A percentile compares a stretch with the other conserved stretches of the same genome.
Evolutionary conservation across 1,140 invertebrate genomes (phyloP).

Genomic region (Drosophila ironensis): DNA sequence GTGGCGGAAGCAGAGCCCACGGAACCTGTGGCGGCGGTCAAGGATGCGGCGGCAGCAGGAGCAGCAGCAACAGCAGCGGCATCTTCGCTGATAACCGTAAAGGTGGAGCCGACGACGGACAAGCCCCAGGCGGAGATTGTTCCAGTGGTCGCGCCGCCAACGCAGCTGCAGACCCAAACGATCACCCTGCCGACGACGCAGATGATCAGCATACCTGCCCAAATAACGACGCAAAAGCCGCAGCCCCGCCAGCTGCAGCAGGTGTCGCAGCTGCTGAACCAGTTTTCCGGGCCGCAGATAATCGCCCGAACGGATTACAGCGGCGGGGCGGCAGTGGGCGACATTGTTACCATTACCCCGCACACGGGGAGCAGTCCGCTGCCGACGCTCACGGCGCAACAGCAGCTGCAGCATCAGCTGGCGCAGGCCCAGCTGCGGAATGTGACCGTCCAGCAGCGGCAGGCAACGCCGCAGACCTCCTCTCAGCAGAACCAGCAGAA

Average conservation of each 20-base stretch:
- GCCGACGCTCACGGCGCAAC: constrained; percentile 58
- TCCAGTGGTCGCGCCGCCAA: not conserved
- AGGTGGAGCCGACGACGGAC: constrained; percentile 34
- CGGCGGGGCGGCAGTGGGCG: constrained; percentile 62
- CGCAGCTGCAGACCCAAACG: constrained; percentile 12
- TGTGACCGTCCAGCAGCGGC: constrained; percentile 71
- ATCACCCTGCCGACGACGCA: constrained; percentile 35
- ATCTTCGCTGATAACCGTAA: constrained; percentile 7
- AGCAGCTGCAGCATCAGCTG: constrained; percentile 67
- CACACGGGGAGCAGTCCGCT: constrained; percentile 60
- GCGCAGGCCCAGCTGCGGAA: constrained; percentile 73
- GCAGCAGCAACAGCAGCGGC: not conserved
- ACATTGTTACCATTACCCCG: constrained; percentile 72
- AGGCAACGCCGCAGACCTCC: constrained; percentile 50
- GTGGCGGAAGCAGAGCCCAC: not conserved
- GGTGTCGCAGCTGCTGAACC: constrained; percentile 60
- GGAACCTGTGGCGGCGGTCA: not conserved
- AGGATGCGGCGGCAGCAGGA: not conserved
- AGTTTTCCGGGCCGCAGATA: constrained; percentile 57
- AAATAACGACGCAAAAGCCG: constrained; percentile 57
- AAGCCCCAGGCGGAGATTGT: constrained; percentile 11
- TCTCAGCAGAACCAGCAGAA: constrained; percentile 57
- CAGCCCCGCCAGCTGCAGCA: constrained; percentile 37
- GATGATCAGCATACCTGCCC: constrained; percentile 63
- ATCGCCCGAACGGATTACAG: constrained; percentile 57